Evolutionary conservation across 2,797 vertebrate species (phyloP), one percentile per base, ranked within the genome.

Genomic region (Eidolon dupreanum): DNA sequence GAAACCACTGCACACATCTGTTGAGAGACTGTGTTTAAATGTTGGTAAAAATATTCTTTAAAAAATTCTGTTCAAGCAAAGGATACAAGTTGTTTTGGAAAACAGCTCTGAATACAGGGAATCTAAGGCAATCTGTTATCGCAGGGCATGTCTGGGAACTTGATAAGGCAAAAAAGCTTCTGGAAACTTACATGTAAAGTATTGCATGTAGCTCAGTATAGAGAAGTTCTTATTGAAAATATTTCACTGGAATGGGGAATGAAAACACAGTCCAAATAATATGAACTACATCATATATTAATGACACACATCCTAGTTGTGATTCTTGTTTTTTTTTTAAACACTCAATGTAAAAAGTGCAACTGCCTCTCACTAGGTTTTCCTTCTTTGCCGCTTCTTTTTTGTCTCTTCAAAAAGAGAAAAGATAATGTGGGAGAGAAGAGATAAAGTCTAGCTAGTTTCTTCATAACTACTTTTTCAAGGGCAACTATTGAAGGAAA

Each of bases 41-140:
- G 6, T 10, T 68, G 61, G 55, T 51, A 78, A 73, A 90, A 81
- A 91, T 59, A 26, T 38, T 94, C n/a, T 84, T 91, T 75, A 49
- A 53, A 93, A 89, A 84, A 13, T 84, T 93, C 63, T 95, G 38
- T 63, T 85, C 57, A 85, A 89, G 84, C 38, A 78, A 94, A 78
- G 77, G 11, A 12, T 57, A 82, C 33, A 57, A 81, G 75, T 81
- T 95, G 87, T 79, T 86, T 94, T 74, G 57, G 49, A 66, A 63
- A 94, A 93, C 6, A 49, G 16, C 38, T 88, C 87, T 86, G 77
- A 87, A 90, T 49, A 49, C 81, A 95, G 7, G 46, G 55, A 86
- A 38, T 87, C 24, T 43, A 13, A 94, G 57, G 81, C 81, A 74
- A 36, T 46, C 33, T 87, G 49, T 83, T n/a, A 84, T 86, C 36